Percentiles rank a stretch among this genome's conserved stretches.
Evolutionary conservation across 2,888 invertebrate genomes (phyloP).

Genomic region (Gonocerus acuteangulatus): DNA sequence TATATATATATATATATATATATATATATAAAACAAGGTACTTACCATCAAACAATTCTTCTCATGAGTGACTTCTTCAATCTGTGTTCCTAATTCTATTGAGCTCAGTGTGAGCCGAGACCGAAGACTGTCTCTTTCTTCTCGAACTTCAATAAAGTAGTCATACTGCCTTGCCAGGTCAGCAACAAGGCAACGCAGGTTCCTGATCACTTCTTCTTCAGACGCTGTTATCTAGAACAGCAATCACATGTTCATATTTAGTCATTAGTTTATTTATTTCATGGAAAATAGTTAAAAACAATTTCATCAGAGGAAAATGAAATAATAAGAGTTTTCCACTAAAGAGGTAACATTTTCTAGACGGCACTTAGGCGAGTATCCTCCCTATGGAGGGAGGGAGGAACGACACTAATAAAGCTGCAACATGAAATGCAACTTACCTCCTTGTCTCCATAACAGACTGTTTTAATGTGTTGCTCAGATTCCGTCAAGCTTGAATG

Average conservation of each 20-base stretch:
- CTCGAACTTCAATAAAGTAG: conserved; percentile 27
- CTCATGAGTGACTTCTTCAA: conserved; percentile 29
- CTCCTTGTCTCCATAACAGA: not conserved
- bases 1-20: too few species aligned
- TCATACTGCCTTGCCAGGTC: conserved; percentile 29
- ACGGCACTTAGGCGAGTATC: too few species aligned
- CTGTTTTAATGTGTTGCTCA: conserved; percentile 25
- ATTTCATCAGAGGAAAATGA: not conserved
- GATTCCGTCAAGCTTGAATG: conserved; percentile 18
- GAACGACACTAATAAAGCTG: too few species aligned
- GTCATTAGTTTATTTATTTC: too few species aligned
- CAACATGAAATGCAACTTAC: not conserved
- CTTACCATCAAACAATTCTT: conserved; percentile 27
- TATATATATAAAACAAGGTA: too few species aligned
- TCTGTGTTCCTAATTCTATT: conserved; percentile 11
- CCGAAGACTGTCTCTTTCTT: conserved; percentile 29
- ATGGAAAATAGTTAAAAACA: too few species aligned
- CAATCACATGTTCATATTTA: not conserved
- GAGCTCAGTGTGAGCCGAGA: conserved; percentile 19
- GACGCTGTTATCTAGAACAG: conserved; percentile 6
- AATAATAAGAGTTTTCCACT: too few species aligned
- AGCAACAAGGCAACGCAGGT: conserved; percentile 27
- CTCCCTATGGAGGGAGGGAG: too few species aligned
- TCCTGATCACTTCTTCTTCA: conserved; percentile 24
- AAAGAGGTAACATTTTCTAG: too few species aligned